Evolutionary conservation across 2,888 invertebrate species (phyloP).

Genomic region (Atrina japonica): DNA sequence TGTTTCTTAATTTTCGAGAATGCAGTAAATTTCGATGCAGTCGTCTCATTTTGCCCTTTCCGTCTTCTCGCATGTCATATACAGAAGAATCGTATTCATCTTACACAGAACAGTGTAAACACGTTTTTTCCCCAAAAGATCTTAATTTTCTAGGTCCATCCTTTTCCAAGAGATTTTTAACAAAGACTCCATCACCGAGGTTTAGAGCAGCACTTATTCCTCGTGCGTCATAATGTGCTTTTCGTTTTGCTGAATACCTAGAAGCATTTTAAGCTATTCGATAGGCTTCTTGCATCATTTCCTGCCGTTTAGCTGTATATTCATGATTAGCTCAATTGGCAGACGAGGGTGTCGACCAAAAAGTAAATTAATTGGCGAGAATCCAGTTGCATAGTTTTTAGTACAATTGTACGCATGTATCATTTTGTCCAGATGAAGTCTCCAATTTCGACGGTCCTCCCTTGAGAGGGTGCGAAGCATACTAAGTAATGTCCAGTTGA

Average conservation of each 20-base stretch:
- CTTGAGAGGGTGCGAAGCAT: slow-evolving; percentile 46
- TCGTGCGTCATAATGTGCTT: slow-evolving; percentile 11
- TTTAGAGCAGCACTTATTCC: slow-evolving; percentile 12
- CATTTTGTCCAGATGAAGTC: slow-evolving; percentile 43
- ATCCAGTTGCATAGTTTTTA: slow-evolving; percentile 42
- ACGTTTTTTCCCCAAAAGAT: slow-evolving; percentile 32
- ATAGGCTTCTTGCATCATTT: slow-evolving; percentile 41
- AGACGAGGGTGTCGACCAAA: slow-evolving; percentile 36
- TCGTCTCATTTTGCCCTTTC: background rate
- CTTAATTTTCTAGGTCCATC: slow-evolving; percentile 38
- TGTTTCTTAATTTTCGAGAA: too few relatives aligned
- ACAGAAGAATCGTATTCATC: slow-evolving; percentile 28
- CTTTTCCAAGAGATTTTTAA: slow-evolving; percentile 28
- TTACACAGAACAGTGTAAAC: slow-evolving; percentile 23
- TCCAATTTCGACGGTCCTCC: slow-evolving; percentile 42
- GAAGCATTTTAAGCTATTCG: slow-evolving; percentile 34
- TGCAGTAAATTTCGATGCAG: slow-evolving; percentile 30
- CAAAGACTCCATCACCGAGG: slow-evolving; percentile 24
- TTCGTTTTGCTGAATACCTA: background rate
- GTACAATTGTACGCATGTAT: slow-evolving; percentile 57
- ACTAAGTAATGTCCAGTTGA: slow-evolving; percentile 47
- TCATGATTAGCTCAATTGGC: slow-evolving; percentile 26
- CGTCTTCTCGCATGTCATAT: slow-evolving; percentile 30
- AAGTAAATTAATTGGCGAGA: slow-evolving; percentile 29
- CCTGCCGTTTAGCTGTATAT: slow-evolving; percentile 33